These are phyloP conservation scores for Pogoniulus pusillus DNA, from an alignment of 2,797 vertebrate genomes.

Conservation along the genomic window DNA sequence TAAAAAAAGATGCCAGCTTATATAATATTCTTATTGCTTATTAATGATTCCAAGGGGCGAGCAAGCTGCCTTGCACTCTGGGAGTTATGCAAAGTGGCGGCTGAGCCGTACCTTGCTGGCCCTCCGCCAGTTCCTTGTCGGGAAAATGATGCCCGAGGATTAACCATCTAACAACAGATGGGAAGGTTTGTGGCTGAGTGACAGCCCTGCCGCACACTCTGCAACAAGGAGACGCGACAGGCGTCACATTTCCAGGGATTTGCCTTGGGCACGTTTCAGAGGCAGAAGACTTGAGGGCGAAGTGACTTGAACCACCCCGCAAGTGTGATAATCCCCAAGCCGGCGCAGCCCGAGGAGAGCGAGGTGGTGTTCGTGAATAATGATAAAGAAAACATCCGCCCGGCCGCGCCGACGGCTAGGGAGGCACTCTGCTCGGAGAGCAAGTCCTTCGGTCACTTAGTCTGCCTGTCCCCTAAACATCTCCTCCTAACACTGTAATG, in stretches of 20 bases:
- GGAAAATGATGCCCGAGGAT: constrained; percentile 47
- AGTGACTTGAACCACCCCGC: constrained; percentile 9
- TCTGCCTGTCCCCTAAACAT: not conserved
- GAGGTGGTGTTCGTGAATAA: constrained; percentile 51
- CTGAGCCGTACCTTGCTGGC: constrained; percentile 55
- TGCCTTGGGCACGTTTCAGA: constrained; percentile 49
- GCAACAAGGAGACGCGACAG: constrained; percentile 29
- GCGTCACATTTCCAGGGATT: constrained; percentile 24
- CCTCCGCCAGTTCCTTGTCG: constrained; percentile 20
- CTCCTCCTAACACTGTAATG: not conserved
- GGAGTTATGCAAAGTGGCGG: constrained; percentile 63
- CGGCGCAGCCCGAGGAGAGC: not conserved
- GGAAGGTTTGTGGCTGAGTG: constrained; percentile 47
- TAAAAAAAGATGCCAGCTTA: constrained; percentile 61
- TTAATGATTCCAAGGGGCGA: constrained; percentile 65
- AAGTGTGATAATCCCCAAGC: constrained; percentile 45
- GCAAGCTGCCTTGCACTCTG: constrained; percentile 45
- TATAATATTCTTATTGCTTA: constrained; percentile 73
- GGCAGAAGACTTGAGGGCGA: constrained; percentile 3
- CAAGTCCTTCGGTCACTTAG: constrained; percentile 15
- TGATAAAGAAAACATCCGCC: constrained; percentile 30
- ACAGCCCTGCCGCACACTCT: constrained; percentile 14
- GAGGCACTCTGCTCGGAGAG: not conserved
- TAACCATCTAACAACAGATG: constrained; percentile 52
- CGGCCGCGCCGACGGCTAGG: not conserved